Evolutionary conservation across 2,113 vertebrate genomes (phyloP), one percentile per base, ranked within the genome.

Genomic region (Perca fluviatilis): DNA sequence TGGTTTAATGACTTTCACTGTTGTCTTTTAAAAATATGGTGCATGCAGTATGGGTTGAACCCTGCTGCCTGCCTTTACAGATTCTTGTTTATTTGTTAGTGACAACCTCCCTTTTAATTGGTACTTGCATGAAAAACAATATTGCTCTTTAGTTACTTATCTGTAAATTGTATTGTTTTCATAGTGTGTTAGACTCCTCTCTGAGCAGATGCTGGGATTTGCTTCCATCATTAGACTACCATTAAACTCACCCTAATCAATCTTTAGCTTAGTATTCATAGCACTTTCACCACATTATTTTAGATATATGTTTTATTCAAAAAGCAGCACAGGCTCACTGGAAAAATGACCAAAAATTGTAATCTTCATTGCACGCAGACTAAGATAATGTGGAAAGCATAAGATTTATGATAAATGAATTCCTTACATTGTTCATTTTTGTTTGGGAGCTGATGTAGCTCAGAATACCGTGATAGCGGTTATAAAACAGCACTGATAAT

Each of bases 121-220:
- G 1, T 33, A 25, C 7, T n/a, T 36, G 40, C 46, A 40, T 78
- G 7, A 36, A 23, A 18, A 30, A 51, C 36, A 3, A 13, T 60
- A 14, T 30, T 62, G 40, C 46, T 36, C 13, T 62, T 51, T 6
- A 74, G 18, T n/a, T 25, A 25, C 67, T 25, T 43, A 11, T 18
- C 40, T 43, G 40, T 43, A 43, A 43, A 43, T 7, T 70, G 13
- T 43, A 23, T 5, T n/a, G 47, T 30, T 67, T 49, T 47, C 3
- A 73, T 21, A 19, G 23, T 21, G 30, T 9, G 36, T 30, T 30
- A 30, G 46, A 27, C 23, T 30, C n/a, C 15, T 66, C 18, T 18
- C 16, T 21, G 23, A 18, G 23, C 46, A 10, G 2, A 21, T 69
- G 19, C 53, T 81, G 62, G 46, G 36, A 69, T 76, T 82, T 77